Evolutionary conservation across 2,888 invertebrate genomes (phyloP), one percentile per base, ranked within the genome.

Genomic region (Brassicogethes aeneus): DNA sequence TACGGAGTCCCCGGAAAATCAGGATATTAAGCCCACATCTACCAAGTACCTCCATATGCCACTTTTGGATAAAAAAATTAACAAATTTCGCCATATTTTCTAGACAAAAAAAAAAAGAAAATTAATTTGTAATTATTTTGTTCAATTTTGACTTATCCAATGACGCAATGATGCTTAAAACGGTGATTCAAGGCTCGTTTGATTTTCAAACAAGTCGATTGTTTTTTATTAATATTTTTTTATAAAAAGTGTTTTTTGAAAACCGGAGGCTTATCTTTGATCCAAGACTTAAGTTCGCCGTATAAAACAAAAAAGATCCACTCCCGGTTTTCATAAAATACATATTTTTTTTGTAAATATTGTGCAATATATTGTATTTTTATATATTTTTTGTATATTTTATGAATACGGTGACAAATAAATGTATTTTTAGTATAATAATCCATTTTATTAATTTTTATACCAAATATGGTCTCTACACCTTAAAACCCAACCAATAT

Each of bases 1-100:
- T 69, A 69, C 59, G 68, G 68, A 34, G 61, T 69, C 41, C 70
- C 70, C 38, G 66, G 66, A 51, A 69, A 70, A 55, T 62, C 69
- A 46, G 70, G 69, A 40, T 69, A 69, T 12, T 69, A 69, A 53
- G 69, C 65, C 62, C 10, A 5, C 5, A 23, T 10, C 5, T 23
- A 23, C 5, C 23, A 10, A 23, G 23, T 17, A 10, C 36, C 23
- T 23, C 23, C 5, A 23, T 10, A 5, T 10, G 23, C 23, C n/a
- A n/a, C n/a, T n/a, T n/a, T n/a, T n/a, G n/a, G n/a, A n/a, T n/a
- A n/a, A n/a, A n/a, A n/a, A n/a, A n/a, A n/a, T n/a, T n/a, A n/a
- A n/a, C n/a, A n/a, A n/a, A n/a, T n/a, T n/a, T n/a, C n/a, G n/a
- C n/a, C n/a, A n/a, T n/a, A n/a, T n/a, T n/a, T n/a, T n/a, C n/a